Conservation (phyloP, 2,888 invertebrate species). For the Drosophila mettleri region DNA sequence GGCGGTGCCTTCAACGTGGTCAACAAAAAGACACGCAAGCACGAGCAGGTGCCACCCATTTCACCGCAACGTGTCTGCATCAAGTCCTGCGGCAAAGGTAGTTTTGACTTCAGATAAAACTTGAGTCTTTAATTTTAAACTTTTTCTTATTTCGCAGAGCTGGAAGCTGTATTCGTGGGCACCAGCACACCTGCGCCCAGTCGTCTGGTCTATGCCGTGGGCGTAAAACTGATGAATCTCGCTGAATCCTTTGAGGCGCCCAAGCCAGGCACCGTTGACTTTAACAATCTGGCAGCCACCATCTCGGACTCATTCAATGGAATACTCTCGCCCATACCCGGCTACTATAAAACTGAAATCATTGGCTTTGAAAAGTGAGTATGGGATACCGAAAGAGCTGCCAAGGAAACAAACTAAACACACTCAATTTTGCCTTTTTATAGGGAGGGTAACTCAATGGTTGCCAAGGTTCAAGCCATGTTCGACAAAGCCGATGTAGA, state of each 20-base stretch:
- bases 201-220: conserved; percentile 89
- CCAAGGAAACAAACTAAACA: neutral
- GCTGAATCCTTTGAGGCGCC: conserved; percentile 92
- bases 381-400: neutral
- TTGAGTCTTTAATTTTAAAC: neutral
- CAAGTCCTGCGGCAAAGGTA: conserved; percentile 91
- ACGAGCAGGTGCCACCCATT: conserved; percentile 89
- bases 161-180: conserved; percentile 82
- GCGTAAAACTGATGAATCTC: conserved; percentile 90
- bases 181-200: conserved; percentile 88
- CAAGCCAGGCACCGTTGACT: conserved; percentile 89
- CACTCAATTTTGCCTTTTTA: conserved; percentile 21
- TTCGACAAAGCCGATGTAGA: conserved; percentile 90
- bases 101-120: neutral
- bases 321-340: conserved; percentile 88
- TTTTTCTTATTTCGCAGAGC: conserved; percentile 59
- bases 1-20: conserved; percentile 93
- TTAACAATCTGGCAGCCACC: conserved; percentile 89
- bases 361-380: conserved; percentile 90
- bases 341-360: conserved; percentile 90
- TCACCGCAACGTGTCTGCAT: conserved; percentile 93
- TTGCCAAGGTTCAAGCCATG: conserved; percentile 91
- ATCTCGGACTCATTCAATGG: conserved; percentile 89
- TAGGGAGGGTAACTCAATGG: conserved; percentile 88
- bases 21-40: conserved; percentile 94